Percentiles rank a stretch among this genome's conserved stretches.
Evolutionary conservation across 2,113 vertebrate genomes (phyloP).

Genomic region (Hemiprocne comata): DNA sequence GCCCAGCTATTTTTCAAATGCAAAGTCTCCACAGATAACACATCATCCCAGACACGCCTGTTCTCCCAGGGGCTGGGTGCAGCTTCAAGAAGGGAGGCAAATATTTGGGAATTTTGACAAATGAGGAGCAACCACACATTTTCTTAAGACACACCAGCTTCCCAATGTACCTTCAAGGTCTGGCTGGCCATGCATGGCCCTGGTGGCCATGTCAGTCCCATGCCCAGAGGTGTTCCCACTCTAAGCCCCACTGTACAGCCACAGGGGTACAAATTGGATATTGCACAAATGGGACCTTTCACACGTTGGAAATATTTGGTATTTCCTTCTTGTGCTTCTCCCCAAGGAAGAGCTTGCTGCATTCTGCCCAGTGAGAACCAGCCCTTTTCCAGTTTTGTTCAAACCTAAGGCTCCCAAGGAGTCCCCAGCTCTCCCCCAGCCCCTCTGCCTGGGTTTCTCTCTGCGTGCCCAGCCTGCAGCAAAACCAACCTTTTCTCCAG

Average conservation of each 20-base stretch:
- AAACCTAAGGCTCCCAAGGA: neutral
- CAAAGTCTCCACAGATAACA: neutral
- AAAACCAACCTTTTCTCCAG: constrained; percentile 85
- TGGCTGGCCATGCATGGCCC: neutral
- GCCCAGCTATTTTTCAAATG: neutral
- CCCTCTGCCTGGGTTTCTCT: neutral
- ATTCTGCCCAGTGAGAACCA: neutral
- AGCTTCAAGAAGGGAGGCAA: neutral
- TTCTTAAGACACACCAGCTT: neutral
- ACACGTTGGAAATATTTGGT: neutral
- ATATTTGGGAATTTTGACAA: neutral
- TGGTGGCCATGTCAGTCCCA: neutral
- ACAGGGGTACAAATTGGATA: neutral
- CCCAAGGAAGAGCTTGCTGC: neutral
- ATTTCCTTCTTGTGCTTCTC: neutral
- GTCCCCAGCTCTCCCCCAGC: neutral
- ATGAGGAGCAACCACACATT: neutral
- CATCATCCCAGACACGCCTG: neutral
- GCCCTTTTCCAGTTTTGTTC: neutral
- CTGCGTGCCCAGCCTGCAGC: neutral
- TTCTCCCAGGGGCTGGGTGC: neutral
- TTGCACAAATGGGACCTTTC: neutral
- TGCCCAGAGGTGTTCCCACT: fast-evolving
- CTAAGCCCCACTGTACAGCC: neutral
- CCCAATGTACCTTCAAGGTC: neutral